Conservation (phyloP, 1,140 invertebrate genomes). For the Dolichoris vasculosae region DNA sequence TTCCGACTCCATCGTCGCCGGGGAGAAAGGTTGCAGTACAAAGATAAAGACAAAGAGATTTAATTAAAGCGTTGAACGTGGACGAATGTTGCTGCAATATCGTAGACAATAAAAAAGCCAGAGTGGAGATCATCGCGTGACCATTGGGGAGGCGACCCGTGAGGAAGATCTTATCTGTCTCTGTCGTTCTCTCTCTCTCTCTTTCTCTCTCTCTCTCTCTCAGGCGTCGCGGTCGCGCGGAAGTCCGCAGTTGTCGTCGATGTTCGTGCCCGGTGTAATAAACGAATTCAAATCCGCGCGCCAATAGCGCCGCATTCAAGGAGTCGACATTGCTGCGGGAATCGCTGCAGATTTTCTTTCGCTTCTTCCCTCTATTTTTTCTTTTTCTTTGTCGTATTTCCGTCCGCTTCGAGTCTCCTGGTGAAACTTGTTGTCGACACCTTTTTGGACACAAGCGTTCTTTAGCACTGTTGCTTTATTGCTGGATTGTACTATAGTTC, state of each 20-base stretch:
- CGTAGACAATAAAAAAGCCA: background rate
- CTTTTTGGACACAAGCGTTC: background rate
- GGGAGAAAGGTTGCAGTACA: too few species aligned
- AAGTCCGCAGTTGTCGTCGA: slow-evolving; percentile 18
- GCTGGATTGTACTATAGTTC: too few species aligned
- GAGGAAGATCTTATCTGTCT: slow-evolving; percentile 10
- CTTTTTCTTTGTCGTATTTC: background rate
- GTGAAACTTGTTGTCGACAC: background rate
- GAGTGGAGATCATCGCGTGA: slow-evolving; percentile 4
- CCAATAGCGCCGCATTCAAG: background rate
- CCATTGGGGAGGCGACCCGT: background rate
- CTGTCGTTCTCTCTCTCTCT: background rate
- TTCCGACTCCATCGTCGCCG: too few species aligned
- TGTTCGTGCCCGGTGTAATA: slow-evolving; percentile 44
- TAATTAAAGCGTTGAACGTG: background rate
- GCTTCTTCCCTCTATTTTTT: background rate
- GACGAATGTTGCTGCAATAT: background rate
- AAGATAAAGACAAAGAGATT: background rate
- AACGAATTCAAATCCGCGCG: slow-evolving; percentile 41
- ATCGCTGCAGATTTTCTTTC: background rate
- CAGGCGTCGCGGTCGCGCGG: slow-evolving; percentile 11
- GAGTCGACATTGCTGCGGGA: background rate
- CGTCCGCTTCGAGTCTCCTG: background rate
- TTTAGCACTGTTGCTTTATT: too few species aligned
- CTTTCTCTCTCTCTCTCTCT: background rate